Conservation (phyloP, 2,113 vertebrate genomes). For the Ramphastos sulfuratus region DNA sequence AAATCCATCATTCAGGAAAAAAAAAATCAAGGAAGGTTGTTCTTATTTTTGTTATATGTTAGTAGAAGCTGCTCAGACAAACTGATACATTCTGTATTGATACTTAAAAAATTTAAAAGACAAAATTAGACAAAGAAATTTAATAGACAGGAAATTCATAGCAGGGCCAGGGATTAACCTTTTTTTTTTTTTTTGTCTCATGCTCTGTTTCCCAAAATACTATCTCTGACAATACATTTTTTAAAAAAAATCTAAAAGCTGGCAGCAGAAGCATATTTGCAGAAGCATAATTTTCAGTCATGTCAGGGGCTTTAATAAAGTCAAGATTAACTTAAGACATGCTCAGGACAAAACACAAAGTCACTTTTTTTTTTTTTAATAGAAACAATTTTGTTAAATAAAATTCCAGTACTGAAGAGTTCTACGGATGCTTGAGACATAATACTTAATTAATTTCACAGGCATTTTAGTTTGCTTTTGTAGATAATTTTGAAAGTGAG, state of each 20-base stretch:
- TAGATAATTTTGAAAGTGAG: background rate
- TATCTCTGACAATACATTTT: background rate
- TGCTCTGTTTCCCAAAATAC: background rate
- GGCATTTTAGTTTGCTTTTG: background rate
- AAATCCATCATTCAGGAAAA: background rate
- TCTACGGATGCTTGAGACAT: background rate
- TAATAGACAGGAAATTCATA: background rate
- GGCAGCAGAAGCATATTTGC: background rate
- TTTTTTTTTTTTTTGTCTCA: background rate
- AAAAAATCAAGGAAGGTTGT: background rate
- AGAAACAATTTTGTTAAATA: background rate
- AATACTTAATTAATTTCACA: background rate
- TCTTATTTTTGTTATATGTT: background rate
- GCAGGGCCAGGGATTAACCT: background rate
- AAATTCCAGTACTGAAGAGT: background rate
- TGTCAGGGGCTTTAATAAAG: background rate
- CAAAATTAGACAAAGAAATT: background rate
- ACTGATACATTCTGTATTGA: background rate
- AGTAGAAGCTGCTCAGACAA: background rate
- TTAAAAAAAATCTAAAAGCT: background rate
- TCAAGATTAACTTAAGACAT: background rate
- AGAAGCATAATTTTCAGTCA: background rate
- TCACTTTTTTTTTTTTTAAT: background rate
- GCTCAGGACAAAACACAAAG: background rate
- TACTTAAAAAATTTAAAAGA: background rate